Evolutionary conservation across 2,888 invertebrate genomes (phyloP), one percentile per base, ranked within the genome.

Genomic region (Allygus modestus): DNA sequence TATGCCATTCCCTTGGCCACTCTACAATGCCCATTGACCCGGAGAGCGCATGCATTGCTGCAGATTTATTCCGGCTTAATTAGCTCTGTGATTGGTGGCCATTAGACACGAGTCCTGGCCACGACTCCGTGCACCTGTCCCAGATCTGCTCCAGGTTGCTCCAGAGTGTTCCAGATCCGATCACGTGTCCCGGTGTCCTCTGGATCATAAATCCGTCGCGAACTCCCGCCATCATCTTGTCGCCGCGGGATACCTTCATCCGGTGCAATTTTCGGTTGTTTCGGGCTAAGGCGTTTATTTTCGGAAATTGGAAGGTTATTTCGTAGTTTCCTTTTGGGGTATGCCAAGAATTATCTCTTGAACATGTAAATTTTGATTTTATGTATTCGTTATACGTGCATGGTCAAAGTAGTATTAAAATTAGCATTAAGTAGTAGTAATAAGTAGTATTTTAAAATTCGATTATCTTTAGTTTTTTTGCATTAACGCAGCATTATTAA

Each of bases 41-140:
- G 37, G 37, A 37, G 7, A 37, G 37, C 58, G 58, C 26, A 58
- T 26, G 58, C 26, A 23, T 58, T 26, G 26, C 43, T 43, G 26
- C 12, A 33, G 20, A n/a, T 43, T 5, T 75, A 43, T 75, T 75
- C 73, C 17, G 73, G 43, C 37, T 75, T 75, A 75, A 75, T 75
- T 75, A 75, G 73, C 26, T 15, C 43, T 23, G 73, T 41, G 77
- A 51, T 77, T 77, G 77, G 37, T 51, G 51, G 77, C 41, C 51
- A 51, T 51, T 75, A 75, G 43, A 75, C 31, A 31, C 69, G 28
- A 69, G 33, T 33, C 15, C 7, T 1, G 69, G 69, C 4, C 69
- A 69, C 69, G 69, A 69, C 69, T 4, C n/a, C n/a, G n/a, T n/a
- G 31, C n/a, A 28, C 71, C 12, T 65, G 65, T 20, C 41, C 71